Percentiles rank a stretch among this genome's conserved stretches.
phyloP scores from a whole-genome alignment of 2,113 vertebrate genomes.

The Dunckerocampus dactyliophorus region DNA sequence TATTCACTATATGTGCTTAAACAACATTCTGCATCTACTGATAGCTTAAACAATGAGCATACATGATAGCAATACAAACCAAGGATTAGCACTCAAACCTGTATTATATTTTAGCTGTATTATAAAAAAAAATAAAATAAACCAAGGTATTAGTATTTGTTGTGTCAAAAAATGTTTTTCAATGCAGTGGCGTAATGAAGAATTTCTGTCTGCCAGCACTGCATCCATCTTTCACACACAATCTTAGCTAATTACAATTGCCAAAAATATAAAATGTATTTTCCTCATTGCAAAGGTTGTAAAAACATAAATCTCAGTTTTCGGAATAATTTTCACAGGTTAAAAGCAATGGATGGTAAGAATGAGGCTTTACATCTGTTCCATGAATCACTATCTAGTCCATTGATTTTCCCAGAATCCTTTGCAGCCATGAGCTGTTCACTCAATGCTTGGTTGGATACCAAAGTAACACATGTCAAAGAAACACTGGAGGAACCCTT shows the following conservation, averaged over 20 bases:
- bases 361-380: slow-evolving; percentile 45
- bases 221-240: not conserved
- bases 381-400: slow-evolving; percentile 70
- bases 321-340: not conserved
- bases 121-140: too few species aligned
- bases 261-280: not conserved
- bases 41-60: too few species aligned
- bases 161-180: not conserved
- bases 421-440: slow-evolving; percentile 69
- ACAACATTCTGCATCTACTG: too few species aligned
- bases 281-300: not conserved
- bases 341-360: not conserved
- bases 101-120: not conserved
- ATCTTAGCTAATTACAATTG: not conserved
- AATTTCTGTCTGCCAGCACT: not conserved
- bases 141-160: not conserved
- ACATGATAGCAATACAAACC: too few species aligned
- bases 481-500: slow-evolving; percentile 53
- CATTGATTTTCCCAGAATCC: slow-evolving; percentile 77
- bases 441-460: slow-evolving; percentile 73
- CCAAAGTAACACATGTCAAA: slow-evolving; percentile 64
- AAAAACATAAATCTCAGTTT: not conserved
- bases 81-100: not conserved
- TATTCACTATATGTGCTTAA: too few species aligned
- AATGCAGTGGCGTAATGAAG: not conserved